Percentiles rank a stretch among this genome's conserved stretches.
Conservation (phyloP, 2,113 vertebrate species). For the Pongo abelii region DNA sequence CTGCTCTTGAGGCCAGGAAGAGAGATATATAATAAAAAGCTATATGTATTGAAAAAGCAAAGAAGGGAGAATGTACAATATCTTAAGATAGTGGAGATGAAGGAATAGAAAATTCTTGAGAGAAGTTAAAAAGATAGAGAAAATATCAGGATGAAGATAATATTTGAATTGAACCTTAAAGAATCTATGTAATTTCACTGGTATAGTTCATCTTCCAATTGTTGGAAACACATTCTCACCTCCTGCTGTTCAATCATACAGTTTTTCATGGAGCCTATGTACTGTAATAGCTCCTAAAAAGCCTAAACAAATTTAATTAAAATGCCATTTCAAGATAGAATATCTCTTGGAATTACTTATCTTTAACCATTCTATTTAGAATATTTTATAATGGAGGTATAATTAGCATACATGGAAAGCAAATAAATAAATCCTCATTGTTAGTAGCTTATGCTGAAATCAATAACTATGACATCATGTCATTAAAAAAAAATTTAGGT, state of each 20-base stretch:
- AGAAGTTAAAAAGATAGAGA: neutral
- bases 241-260: neutral
- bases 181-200: neutral
- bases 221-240: neutral
- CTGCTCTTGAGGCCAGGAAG: neutral
- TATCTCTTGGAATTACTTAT: neutral
- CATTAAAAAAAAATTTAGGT: neutral
- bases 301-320: slow-evolving; percentile 13
- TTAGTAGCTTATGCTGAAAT: neutral
- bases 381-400: neutral
- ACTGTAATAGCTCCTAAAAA: neutral
- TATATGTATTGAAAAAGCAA: neutral
- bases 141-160: neutral
- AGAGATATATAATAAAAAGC: neutral
- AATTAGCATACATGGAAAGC: neutral
- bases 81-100: neutral
- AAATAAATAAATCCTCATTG: neutral
- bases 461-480: neutral
- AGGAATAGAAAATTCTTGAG: neutral
- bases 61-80: neutral
- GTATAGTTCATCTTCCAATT: neutral
- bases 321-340: slow-evolving; percentile 9
- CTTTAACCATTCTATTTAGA: neutral
- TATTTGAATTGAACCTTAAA: neutral
- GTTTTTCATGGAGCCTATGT: neutral